Conservation (phyloP, 2,888 invertebrate genomes). For the Eudasyphora cyanicolor region DNA sequence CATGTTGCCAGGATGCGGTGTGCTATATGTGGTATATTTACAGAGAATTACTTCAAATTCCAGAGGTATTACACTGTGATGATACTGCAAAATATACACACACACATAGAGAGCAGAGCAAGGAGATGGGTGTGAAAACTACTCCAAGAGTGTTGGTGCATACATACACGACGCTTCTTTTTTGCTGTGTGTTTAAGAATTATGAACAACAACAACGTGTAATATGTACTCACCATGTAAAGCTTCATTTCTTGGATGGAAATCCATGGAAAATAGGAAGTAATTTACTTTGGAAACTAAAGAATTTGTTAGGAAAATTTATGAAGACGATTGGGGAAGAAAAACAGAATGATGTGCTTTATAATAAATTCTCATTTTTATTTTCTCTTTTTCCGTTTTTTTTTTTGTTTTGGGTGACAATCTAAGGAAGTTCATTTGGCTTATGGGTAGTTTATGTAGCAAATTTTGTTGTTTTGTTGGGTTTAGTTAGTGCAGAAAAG, state of each 20-base stretch:
- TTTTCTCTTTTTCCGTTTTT: background rate
- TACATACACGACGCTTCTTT: too few species aligned
- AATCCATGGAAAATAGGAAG: slow-evolving; percentile 17
- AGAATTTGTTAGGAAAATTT: background rate
- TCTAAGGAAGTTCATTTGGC: background rate
- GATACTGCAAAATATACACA: background rate
- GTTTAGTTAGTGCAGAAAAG: background rate
- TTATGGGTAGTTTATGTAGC: background rate
- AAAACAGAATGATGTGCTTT: background rate
- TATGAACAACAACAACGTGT: slow-evolving; percentile 6
- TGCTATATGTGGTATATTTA: slow-evolving; percentile 14
- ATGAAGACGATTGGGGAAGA: background rate
- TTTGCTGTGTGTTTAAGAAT: background rate
- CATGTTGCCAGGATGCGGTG: background rate
- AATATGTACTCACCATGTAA: too few species aligned
- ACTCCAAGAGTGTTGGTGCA: background rate
- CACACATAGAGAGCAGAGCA: too few species aligned
- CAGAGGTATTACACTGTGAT: slow-evolving; percentile 1
- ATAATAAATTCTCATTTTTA: background rate
- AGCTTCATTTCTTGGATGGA: background rate
- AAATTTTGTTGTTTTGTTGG: background rate
- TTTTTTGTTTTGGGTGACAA: background rate
- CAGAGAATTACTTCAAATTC: slow-evolving; percentile 11
- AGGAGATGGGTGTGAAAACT: too few species aligned
- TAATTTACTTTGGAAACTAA: background rate